phyloP scores from a whole-genome alignment of 2,113 vertebrate species.

The Chelonoidis abingdonii region DNA sequence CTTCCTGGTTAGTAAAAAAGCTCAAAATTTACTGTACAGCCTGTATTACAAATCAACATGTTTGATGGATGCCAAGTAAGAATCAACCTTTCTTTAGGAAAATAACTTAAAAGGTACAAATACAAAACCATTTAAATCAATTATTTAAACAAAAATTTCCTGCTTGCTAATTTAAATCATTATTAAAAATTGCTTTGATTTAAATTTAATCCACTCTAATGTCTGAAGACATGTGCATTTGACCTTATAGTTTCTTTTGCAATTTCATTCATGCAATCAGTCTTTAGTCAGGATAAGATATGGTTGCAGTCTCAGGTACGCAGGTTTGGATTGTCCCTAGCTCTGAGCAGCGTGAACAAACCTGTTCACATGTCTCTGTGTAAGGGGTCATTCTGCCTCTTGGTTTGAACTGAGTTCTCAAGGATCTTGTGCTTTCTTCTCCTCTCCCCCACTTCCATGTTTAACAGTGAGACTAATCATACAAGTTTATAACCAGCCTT shows the following conservation, averaged over 20 bases:
- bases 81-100: no score
- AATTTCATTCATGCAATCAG: background rate
- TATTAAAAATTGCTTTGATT: no score
- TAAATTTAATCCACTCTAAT: background rate
- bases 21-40: no score
- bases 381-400: background rate
- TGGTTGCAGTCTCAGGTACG: background rate
- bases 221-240: background rate
- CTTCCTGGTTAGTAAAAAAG: no score
- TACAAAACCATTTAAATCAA: no score
- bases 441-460: background rate
- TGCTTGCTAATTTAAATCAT: no score
- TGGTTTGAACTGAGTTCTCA: background rate
- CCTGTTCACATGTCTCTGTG: background rate
- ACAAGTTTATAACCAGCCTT: fast-evolving
- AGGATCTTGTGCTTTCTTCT: background rate
- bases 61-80: no score
- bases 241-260: background rate
- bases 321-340: background rate
- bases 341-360: background rate
- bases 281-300: background rate
- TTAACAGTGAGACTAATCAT: fast-evolving
- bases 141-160: no score
- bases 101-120: no score
- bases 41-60: no score